phyloP scores from a whole-genome alignment of 2,113 vertebrate genomes.

The Thalassarche chlororhynchos region DNA sequence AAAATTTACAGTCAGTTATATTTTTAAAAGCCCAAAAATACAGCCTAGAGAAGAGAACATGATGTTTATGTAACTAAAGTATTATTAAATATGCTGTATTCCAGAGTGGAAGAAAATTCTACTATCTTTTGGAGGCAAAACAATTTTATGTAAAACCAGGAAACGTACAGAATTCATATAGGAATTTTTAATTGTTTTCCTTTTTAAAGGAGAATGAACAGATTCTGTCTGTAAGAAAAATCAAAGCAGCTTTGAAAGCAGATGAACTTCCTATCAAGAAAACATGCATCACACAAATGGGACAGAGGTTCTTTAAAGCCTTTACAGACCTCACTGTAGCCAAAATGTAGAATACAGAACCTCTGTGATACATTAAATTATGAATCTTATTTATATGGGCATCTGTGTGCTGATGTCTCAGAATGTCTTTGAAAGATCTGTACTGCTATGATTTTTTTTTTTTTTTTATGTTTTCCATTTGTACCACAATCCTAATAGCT shows the following conservation, averaged over 20 bases:
- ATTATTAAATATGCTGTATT: constrained; percentile 51
- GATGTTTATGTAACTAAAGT: constrained; percentile 33
- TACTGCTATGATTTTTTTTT: constrained; percentile 74
- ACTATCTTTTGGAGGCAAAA: constrained; percentile 37
- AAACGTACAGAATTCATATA: constrained; percentile 30
- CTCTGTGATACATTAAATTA: constrained; percentile 81
- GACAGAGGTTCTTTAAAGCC: constrained; percentile 61
- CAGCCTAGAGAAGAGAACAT: constrained; percentile 42
- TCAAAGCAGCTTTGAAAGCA: constrained; percentile 46
- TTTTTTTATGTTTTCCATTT: constrained; percentile 84
- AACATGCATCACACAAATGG: constrained; percentile 7
- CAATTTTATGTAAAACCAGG: constrained; percentile 19
- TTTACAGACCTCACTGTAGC: constrained; percentile 62
- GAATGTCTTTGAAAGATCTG: constrained; percentile 82
- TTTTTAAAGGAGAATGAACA: constrained; percentile 46
- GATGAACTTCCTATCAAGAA: constrained; percentile 41
- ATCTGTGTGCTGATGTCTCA: constrained; percentile 90
- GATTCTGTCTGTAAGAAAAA: constrained; percentile 55
- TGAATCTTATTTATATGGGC: constrained; percentile 83
- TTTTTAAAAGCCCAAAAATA: constrained; percentile 46
- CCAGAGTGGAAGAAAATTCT: constrained; percentile 38
- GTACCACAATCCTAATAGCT: constrained; percentile 86
- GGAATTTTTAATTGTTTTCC: constrained; percentile 37
- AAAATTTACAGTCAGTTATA: constrained; percentile 49
- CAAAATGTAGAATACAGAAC: constrained; percentile 78